A percentile compares a stretch with the other conserved stretches of the same genome.
These are phyloP conservation scores for Sarcoramphus papa DNA, from an alignment of 2,797 vertebrate genomes.

Conservation along the genomic window DNA sequence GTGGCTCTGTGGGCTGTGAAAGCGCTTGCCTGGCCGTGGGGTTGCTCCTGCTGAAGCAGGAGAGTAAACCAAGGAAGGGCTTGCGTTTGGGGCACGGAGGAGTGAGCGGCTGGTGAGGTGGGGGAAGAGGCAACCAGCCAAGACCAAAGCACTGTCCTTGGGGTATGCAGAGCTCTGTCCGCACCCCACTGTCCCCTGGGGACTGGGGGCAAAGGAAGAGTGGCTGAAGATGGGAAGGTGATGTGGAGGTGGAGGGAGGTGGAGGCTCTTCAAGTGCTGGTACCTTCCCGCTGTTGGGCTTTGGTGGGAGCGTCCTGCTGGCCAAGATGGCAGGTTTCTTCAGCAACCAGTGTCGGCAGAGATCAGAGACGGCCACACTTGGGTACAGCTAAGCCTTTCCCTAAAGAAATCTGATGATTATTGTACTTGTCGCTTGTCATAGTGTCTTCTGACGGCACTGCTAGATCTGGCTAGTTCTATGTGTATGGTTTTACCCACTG, in stretches of 20 bases:
- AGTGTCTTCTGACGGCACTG: neutral
- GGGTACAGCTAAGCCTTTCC: neutral
- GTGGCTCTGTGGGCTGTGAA: neutral
- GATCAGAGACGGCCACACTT: accelerated
- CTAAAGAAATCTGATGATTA: neutral
- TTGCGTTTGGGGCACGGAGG: neutral
- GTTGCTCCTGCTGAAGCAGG: neutral
- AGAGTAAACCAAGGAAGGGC: neutral
- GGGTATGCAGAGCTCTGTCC: neutral
- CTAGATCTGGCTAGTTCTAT: neutral
- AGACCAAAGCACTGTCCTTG: accelerated
- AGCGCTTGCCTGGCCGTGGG: neutral
- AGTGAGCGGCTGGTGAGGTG: accelerated
- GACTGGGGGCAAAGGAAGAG: accelerated
- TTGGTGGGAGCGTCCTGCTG: neutral
- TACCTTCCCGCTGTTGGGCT: neutral
- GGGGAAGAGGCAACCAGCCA: neutral
- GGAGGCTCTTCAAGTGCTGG: neutral
- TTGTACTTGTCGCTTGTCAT: neutral
- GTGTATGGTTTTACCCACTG: neutral
- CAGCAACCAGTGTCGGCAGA: neutral
- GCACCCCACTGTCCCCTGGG: accelerated
- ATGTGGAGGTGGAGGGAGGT: neutral
- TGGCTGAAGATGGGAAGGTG: neutral
- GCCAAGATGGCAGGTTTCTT: neutral